Base-by-base conservation (phyloP, 2,113 vertebrate species). In the Mustela nigripes region DNA sequence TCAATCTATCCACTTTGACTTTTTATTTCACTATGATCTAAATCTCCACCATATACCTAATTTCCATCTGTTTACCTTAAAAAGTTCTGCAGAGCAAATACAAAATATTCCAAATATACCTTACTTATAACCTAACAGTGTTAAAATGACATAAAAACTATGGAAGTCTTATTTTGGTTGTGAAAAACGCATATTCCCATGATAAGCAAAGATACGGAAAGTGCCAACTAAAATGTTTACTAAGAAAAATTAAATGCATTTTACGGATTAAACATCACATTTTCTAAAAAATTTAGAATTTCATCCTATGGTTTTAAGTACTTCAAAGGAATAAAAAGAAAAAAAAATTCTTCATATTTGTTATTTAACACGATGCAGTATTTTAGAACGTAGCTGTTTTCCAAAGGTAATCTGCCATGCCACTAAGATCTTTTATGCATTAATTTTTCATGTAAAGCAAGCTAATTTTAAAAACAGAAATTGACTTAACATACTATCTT, bases 271-370 rank as follows among this genome's bases (percentile, higher is more conserved):
- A 80, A 65, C 12, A 45, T 9, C 16, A 81, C 1, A 28, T 74
- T 96, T 95, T 63, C 33, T 65, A 42, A 94, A 97, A 97, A 69
- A 63, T 53, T 89, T 87, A 92, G 87, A 92, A 88, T 90, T 73
- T 92, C 67, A 91, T n/a, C 19, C 19, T 31, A 82, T 79, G 39
- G 12, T 96, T 95, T 67, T 36, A 83, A 88, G n/a, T 63, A 10
- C 4, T 39, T 86, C 28, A 95, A 21, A 60, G 92, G 83, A 91
- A 87, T 63, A 74, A 45, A 97, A 28, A 91, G 31, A 53, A 22
- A 90, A 87, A 39, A 39, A 18, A 45, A 14, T 69, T 92, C 18
- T 97, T 93, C 28, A 11, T 79, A 85, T 85, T 83, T 79, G 45
- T 88, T 95, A 87, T 63, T 94, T 36, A 95, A 79, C 7, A 65